Evolutionary conservation across 1,140 invertebrate genomes (phyloP).

Genomic region (Daktulosphaira vitifoliae): DNA sequence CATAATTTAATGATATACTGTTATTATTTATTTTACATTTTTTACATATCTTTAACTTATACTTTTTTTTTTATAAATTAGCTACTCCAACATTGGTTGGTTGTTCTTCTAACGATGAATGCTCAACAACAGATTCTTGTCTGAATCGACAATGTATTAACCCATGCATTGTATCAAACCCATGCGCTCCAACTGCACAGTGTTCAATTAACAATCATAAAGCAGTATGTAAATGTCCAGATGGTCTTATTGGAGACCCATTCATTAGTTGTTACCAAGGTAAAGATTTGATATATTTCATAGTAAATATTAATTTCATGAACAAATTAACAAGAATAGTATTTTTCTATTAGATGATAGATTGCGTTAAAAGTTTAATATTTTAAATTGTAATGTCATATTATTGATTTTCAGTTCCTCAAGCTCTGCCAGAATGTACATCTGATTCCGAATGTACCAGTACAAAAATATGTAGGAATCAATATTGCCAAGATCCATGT

Average conservation of each 20-base stretch:
- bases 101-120: constrained; percentile 62
- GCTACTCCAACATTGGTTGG: constrained; percentile 48
- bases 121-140: constrained; percentile 62
- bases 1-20: neutral
- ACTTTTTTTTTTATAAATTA: constrained; percentile 34
- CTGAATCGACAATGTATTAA: constrained; percentile 62
- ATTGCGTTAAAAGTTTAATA: too few species aligned
- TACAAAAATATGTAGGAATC: constrained; percentile 67
- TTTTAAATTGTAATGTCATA: neutral
- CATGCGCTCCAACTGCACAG: constrained; percentile 69
- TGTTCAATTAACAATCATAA: constrained; percentile 66
- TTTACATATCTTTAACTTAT: constrained; percentile 10
- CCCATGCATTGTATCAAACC: constrained; percentile 62
- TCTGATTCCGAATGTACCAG: constrained; percentile 62
- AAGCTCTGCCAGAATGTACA: constrained; percentile 55
- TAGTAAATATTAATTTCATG: neutral
- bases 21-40: constrained; percentile 33
- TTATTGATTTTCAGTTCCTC: constrained; percentile 44
- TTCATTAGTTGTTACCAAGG: constrained; percentile 66
- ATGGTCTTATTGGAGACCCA: constrained; percentile 67
- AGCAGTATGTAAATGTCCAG: constrained; percentile 65
- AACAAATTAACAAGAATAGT: too few species aligned
- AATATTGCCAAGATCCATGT: constrained; percentile 71
- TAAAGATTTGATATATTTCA: constrained; percentile 42
- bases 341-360: too few species aligned